Percentiles rank a stretch among this genome's conserved stretches.
These are phyloP conservation scores for Lithobates pipiens DNA, from an alignment of 2,797 vertebrate genomes.

Conservation along the genomic window DNA sequence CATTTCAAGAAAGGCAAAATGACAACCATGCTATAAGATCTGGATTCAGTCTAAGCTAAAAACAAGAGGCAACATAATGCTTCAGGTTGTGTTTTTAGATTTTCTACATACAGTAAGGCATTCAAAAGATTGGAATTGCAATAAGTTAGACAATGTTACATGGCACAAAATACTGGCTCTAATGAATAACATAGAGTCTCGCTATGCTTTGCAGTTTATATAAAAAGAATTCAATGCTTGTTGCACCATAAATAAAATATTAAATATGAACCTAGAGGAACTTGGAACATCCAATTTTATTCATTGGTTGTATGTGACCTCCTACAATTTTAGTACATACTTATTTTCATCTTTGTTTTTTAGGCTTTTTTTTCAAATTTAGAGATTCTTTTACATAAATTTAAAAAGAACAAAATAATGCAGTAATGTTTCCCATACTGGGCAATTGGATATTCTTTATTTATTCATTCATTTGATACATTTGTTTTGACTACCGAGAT, in stretches of 20 bases:
- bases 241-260: constrained; percentile 4
- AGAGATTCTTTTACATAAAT: too few relatives aligned
- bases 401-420: too few relatives aligned
- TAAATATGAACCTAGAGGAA: too few relatives aligned
- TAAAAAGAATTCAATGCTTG: background rate
- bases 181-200: background rate
- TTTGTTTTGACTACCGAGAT: too few relatives aligned
- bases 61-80: constrained; percentile 10
- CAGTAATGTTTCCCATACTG: too few relatives aligned
- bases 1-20: constrained; percentile 31
- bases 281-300: too few relatives aligned
- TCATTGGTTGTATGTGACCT: background rate
- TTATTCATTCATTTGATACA: too few relatives aligned
- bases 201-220: background rate
- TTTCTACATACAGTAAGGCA: constrained; percentile 52
- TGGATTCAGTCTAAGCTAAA: constrained; percentile 7
- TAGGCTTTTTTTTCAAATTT: background rate
- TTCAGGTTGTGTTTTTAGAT: constrained; percentile 28
- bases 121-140: constrained; percentile 35
- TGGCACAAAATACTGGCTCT: constrained; percentile 21
- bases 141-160: constrained; percentile 14
- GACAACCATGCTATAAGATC: constrained; percentile 18
- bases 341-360: too few relatives aligned
- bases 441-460: too few relatives aligned
- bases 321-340: background rate